Percentiles rank a stretch among this genome's conserved stretches.
phyloP scores from a whole-genome alignment of 1,140 invertebrate species.

The Latrodectus geometricus region DNA sequence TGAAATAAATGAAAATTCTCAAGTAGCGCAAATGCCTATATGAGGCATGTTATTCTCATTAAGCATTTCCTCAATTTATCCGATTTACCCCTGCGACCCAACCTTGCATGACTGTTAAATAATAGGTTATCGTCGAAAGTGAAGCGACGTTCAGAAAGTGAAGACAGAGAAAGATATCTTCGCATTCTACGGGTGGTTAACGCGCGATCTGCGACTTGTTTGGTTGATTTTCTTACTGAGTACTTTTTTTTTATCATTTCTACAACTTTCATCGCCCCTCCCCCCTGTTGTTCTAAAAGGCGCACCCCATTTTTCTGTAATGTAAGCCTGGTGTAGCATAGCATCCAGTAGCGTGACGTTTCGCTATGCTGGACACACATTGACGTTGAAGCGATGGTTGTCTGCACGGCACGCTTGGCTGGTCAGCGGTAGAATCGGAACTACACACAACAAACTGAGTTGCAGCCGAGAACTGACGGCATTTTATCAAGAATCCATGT shows the following conservation, averaged over 20 bases:
- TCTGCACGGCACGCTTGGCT: conserved; percentile 53
- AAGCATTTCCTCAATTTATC: conserved; percentile 62
- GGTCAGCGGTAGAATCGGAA: conserved; percentile 34
- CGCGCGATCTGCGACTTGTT: conserved; percentile 44
- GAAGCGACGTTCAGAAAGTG: conserved; percentile 35
- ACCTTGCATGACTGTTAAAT: conserved; percentile 60
- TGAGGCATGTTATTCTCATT: conserved; percentile 60
- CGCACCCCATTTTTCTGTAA: conserved; percentile 63
- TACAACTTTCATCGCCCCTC: not conserved
- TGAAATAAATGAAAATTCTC: conserved; percentile 6
- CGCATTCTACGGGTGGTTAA: conserved; percentile 58
- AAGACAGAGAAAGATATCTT: conserved; percentile 48
- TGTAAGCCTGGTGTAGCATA: conserved; percentile 61
- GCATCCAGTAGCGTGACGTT: conserved; percentile 60
- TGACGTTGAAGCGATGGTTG: conserved; percentile 57
- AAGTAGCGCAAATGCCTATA: conserved; percentile 5
- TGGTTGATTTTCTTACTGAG: conserved; percentile 28
- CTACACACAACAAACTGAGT: conserved; percentile 3
- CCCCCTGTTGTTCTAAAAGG: conserved; percentile 32
- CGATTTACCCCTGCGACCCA: conserved; percentile 26
- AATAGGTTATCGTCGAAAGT: conserved; percentile 57
- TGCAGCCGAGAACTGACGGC: conserved; percentile 4
- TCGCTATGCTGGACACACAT: conserved; percentile 56
- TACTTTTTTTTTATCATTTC: conserved; percentile 36
- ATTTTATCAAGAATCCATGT: conserved; percentile 18